Evolutionary conservation across 2,797 vertebrate genomes (phyloP), one percentile per base, ranked within the genome.

Genomic region (Gastrophryne carolinensis): DNA sequence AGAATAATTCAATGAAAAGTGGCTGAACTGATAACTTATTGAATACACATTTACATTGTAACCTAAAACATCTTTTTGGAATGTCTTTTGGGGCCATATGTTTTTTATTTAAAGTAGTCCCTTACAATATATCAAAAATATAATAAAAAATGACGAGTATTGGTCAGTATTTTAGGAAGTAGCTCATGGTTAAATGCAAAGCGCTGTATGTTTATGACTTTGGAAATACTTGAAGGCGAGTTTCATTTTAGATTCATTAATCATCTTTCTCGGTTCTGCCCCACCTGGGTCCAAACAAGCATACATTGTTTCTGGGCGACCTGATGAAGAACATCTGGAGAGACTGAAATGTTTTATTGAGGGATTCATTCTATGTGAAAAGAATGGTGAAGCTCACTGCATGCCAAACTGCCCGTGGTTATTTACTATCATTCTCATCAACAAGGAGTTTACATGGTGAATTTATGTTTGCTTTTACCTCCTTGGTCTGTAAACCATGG

Each of bases 321-420:
- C 10, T 61, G 54, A 71, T 61, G 27, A 61, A 71, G 61, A 60
- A 58, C 68, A 71, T 71, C 41, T 71, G 68, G 54, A 2, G 12
- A 32, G 32, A 29, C 15, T 71, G 19, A 58, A 70, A 19, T 58
- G 17, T 37, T 57, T 70, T 58, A 41, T 24, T 70, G 53, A 57
- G 47, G 29, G 39, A 70, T 70, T 19, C 8, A 70, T 70, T 58
- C 27, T 47, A 70, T 58, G 26, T 23, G 24, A 13, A 58, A n/a
- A 21, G 47, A 70, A 70, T 44, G 53, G 23, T 54, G 30, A 56
- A 56, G 53, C 17, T 12, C 12, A 53, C 44, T 67, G 17, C n/a
- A 52, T 35, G 30, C 47, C 63, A 66, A 52, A 66, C 12, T 23
- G 47, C 7, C 29, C 63, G 26, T 52, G 17, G 27, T 50, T 49